Percentiles rank a stretch among this genome's conserved stretches.
Evolutionary conservation across 2,113 vertebrate genomes (phyloP).

Genomic region (Colius striatus): DNA sequence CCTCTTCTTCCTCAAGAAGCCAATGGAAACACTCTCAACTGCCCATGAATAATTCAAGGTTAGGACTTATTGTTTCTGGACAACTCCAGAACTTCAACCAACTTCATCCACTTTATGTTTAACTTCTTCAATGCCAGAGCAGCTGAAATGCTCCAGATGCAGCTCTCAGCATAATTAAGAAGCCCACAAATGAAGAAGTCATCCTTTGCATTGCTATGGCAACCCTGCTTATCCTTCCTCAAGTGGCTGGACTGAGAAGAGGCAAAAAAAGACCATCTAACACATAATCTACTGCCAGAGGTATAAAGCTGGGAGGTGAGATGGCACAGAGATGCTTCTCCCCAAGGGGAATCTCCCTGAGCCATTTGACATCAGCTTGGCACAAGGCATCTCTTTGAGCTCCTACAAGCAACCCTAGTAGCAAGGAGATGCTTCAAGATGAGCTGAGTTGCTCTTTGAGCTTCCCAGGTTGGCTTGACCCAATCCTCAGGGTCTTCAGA

Average conservation of each 20-base stretch:
- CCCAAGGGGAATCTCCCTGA: background rate
- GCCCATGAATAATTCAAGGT: slow-evolving; percentile 18
- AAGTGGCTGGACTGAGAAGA: background rate
- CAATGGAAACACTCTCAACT: background rate
- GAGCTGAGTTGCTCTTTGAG: background rate
- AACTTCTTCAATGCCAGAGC: background rate
- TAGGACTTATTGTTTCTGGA: background rate
- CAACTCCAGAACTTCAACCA: too few relatives aligned
- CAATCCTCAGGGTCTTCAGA: background rate
- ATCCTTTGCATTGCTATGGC: slow-evolving; percentile 3
- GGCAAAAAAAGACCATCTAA: background rate
- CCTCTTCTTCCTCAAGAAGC: background rate
- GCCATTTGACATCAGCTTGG: background rate
- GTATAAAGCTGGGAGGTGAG: background rate
- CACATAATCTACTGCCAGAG: background rate
- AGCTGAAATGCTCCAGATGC: background rate
- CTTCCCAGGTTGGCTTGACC: background rate
- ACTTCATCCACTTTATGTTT: too few relatives aligned
- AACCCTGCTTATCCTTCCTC: slow-evolving; percentile 28
- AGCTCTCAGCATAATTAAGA: slow-evolving; percentile 16
- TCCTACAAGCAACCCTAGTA: background rate
- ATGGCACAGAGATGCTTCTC: rapidly evolving
- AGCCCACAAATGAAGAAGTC: slow-evolving; percentile 42
- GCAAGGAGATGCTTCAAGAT: background rate
- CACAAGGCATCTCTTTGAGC: background rate